Evolutionary conservation across 2,888 invertebrate species (phyloP).

Genomic region (Colostygia pectinataria): DNA sequence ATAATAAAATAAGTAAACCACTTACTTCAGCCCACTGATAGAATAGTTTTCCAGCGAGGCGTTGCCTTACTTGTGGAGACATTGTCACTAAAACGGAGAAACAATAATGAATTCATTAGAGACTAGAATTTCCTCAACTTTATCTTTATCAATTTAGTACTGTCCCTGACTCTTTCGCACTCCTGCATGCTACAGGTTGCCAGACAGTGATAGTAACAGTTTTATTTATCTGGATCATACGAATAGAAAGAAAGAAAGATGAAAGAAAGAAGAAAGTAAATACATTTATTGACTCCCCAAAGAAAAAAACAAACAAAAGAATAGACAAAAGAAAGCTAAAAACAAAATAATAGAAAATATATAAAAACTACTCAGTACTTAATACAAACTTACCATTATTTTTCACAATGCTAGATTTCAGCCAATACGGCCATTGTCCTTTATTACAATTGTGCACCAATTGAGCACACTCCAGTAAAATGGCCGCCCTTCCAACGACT

Average conservation of each 20-base stretch:
- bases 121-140: not conserved
- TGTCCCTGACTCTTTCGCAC: too few relatives aligned
- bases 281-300: too few relatives aligned
- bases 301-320: too few relatives aligned
- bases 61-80: slow-evolving; percentile 73
- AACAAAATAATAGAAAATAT: too few relatives aligned
- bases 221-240: too few relatives aligned
- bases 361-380: too few relatives aligned
- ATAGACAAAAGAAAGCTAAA: too few relatives aligned
- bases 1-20: slow-evolving; percentile 2
- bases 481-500: slow-evolving; percentile 94
- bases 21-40: slow-evolving; percentile 97
- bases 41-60: slow-evolving; percentile 97
- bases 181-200: too few relatives aligned
- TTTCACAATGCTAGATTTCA: slow-evolving; percentile 89
- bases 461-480: slow-evolving; percentile 97
- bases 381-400: slow-evolving; percentile 57
- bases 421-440: slow-evolving; percentile 99
- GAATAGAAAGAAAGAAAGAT: too few relatives aligned
- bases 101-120: not conserved
- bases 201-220: too few relatives aligned
- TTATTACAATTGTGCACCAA: slow-evolving; percentile 99
- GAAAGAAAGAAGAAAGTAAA: too few relatives aligned
- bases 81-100: slow-evolving; percentile 58
- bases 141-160: too few relatives aligned